Conservation (phyloP, 2,888 invertebrate species). For the Siphlonurus alternatus region DNA sequence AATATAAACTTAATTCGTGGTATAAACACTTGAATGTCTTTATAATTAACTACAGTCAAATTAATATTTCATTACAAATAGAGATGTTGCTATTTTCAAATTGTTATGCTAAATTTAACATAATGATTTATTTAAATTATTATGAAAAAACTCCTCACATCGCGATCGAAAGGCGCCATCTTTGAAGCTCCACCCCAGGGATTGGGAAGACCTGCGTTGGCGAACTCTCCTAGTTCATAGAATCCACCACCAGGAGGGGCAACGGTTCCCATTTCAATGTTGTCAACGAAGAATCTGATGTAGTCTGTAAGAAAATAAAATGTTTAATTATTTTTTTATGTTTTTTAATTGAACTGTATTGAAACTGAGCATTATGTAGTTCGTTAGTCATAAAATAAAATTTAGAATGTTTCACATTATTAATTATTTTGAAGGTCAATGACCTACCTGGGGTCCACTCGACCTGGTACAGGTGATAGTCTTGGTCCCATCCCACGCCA, state of each 20-base stretch:
- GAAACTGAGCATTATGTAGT: too few species aligned
- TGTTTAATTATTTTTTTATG: too few species aligned
- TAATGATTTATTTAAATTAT: too few species aligned
- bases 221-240: slow-evolving; percentile 19
- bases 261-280: slow-evolving; percentile 14
- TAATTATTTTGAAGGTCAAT: too few species aligned
- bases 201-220: slow-evolving; percentile 11
- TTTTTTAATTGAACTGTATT: too few species aligned
- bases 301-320: slow-evolving; percentile 10
- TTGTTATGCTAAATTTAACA: too few species aligned
- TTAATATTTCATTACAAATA: too few species aligned
- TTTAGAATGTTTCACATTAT: slow-evolving; percentile 2
- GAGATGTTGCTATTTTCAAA: too few species aligned
- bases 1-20: too few species aligned
- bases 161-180: slow-evolving; percentile 59
- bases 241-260: slow-evolving; percentile 21
- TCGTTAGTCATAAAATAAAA: background rate
- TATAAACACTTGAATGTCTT: too few species aligned
- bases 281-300: slow-evolving; percentile 16
- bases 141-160: slow-evolving; percentile 28
- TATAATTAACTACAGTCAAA: too few species aligned
- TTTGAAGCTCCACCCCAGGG: slow-evolving; percentile 38
- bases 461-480: slow-evolving; percentile 25
- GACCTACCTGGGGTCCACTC: slow-evolving; percentile 25
- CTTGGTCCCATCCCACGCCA: slow-evolving; percentile 21